Evolutionary conservation across 2,888 invertebrate genomes (phyloP).

Genomic region (Glyphotaelius pellucidus): DNA sequence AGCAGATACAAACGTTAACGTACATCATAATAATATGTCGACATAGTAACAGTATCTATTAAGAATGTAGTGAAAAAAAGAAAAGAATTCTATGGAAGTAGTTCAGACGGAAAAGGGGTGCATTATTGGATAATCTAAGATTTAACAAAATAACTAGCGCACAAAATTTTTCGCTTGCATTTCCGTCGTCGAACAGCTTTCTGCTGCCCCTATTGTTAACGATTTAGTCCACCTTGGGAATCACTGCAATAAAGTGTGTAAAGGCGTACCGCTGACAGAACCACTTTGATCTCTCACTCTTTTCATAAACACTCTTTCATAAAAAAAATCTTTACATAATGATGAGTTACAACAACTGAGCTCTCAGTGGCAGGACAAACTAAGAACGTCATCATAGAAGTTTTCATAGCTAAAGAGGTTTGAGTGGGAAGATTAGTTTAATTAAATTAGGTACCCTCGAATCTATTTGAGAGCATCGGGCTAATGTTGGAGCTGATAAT

Average conservation of each 20-base stretch:
- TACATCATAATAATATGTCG: no score
- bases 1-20: no score
- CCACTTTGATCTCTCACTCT: neutral
- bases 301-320: neutral
- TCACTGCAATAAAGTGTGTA: neutral
- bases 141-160: no score
- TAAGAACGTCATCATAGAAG: neutral
- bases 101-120: no score
- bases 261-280: neutral
- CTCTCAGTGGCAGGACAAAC: neutral
- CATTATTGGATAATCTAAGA: no score
- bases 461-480: neutral
- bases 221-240: neutral
- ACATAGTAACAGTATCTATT: no score
- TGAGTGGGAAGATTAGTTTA: neutral
- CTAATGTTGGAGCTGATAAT: neutral
- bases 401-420: neutral
- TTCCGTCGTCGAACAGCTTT: no score
- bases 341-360: neutral
- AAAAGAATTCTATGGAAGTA: no score
- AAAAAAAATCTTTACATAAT: neutral
- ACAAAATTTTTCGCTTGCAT: no score
- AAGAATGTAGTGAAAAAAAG: no score
- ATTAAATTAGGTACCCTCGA: neutral
- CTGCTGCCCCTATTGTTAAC: no score